A percentile compares a stretch with the other conserved stretches of the same genome.
phyloP scores from a whole-genome alignment of 2,888 invertebrate genomes.

The Melipona beecheii region DNA sequence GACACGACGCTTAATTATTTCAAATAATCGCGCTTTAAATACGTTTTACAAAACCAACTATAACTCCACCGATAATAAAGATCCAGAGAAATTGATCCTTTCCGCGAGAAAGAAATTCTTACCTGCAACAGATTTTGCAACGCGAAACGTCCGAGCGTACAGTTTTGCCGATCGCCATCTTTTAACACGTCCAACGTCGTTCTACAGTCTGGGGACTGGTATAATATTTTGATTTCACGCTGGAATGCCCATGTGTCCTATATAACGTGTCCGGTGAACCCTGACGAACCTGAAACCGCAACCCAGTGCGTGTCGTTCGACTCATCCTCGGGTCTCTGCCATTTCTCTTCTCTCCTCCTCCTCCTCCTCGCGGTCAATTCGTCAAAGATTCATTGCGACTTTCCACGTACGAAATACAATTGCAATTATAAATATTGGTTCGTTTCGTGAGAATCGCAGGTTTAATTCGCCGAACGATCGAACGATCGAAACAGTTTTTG shows the following conservation, averaged over 20 bases:
- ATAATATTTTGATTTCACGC: conserved; percentile 82
- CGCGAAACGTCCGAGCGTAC: neutral
- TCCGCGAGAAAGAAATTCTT: too few species aligned
- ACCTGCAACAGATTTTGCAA: neutral
- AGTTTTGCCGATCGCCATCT: conserved; percentile 34
- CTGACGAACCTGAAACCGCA: conserved; percentile 76
- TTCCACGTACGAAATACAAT: neutral
- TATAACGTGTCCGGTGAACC: conserved; percentile 76
- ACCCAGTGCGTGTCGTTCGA: conserved; percentile 46
- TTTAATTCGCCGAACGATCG: neutral
- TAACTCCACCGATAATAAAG: too few species aligned
- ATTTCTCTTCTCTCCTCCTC: conserved; percentile 19
- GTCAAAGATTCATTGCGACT: conserved; percentile 22
- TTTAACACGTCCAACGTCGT: conserved; percentile 54
- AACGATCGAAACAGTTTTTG: conserved; percentile 25
- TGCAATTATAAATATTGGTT: too few species aligned
- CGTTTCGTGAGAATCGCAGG: neutral
- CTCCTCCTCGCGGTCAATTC: conserved; percentile 27
- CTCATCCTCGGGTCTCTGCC: conserved; percentile 40
- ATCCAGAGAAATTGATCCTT: too few species aligned
- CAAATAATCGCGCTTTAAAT: too few species aligned
- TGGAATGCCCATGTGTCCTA: conserved; percentile 75
- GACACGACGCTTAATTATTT: too few species aligned
- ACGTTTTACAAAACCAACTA: too few species aligned
- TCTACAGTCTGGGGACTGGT: conserved; percentile 66